Base-by-base conservation (phyloP, 2,113 vertebrate species). In the Pelusios castaneus region DNA sequence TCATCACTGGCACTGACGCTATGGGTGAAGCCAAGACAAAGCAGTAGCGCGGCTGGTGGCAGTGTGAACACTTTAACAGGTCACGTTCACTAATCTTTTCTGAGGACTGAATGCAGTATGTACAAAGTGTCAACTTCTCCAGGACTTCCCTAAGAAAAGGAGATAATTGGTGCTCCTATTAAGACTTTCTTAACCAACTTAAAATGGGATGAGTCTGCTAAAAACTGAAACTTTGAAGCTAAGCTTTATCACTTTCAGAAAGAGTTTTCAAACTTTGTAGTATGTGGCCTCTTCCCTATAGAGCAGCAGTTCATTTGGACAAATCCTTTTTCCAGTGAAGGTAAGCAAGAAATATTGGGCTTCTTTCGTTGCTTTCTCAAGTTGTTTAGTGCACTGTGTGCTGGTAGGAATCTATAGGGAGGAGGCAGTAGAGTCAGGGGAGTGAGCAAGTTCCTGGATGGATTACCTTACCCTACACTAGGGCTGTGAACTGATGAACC, bases 401-500 rank as follows among this genome's bases (percentile, higher is more conserved):
- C 27, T 60, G 58, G 58, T 12, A 31, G 58, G 58, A 60, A 34
- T 38, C 38, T 70, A 87, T 82, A 47, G 31, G 80, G 63, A 93
- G 6, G n/a, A 21, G 25, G 1, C 56, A 58, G 52, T 14, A 34
- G 13, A 19, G 80, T 75, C 73, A 87, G 49, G 82, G 34, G 82
- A 93, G 75, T 45, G 87, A 52, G 47, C 43, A 8, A n/a, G n/a
- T 82, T 85, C 83, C 67, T 55, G 79, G 82, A 8, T 73, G 0
- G 0, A 0, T 89, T 94, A 88, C 54, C 49, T n/a, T 92, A 85
- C 78, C 80, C 80, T 43, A 4, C 27, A 45, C 47, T 84, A 55
- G 90, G 60, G 17, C 38, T 90, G 76, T 84, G 84, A 90, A 87
- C 80, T 82, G 80, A 84, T 80, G 89, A 95, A 75, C 60, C 90